Evolutionary conservation across 2,113 vertebrate species (phyloP).

Genomic region (Castor canadensis): DNA sequence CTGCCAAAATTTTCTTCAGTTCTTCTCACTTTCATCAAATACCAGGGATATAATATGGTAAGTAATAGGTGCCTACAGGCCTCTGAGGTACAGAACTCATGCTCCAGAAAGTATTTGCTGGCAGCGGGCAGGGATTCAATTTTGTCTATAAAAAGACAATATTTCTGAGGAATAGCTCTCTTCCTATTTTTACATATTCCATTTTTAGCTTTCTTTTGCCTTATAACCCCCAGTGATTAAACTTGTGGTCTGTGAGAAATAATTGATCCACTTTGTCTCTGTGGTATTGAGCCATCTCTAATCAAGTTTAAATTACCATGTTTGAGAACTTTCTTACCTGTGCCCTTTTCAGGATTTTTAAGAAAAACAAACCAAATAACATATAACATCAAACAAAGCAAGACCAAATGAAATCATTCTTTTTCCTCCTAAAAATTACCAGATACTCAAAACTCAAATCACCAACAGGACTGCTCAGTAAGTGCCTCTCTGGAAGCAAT

Average conservation of each 20-base stretch:
- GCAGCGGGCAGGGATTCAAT: neutral
- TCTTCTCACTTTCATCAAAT: constrained; percentile 21
- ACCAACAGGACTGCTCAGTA: neutral
- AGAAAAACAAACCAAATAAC: neutral
- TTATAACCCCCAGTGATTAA: neutral
- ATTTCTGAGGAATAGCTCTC: neutral
- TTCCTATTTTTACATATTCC: constrained; percentile 41
- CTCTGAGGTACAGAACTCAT: neutral
- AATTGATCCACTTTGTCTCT: neutral
- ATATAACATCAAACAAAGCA: neutral
- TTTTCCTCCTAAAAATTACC: neutral
- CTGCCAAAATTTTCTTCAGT: constrained; percentile 56
- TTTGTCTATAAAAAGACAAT: neutral
- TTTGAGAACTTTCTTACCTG: neutral
- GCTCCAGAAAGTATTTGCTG: neutral
- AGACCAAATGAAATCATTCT: neutral
- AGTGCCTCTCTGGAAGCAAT: neutral
- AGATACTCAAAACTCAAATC: neutral
- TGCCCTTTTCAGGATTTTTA: neutral
- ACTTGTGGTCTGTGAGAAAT: neutral
- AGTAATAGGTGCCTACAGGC: neutral
- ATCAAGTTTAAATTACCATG: neutral
- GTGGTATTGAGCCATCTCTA: neutral
- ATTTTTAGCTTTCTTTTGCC: constrained; percentile 27
- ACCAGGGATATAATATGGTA: neutral